phyloP scores from a whole-genome alignment of 2,113 vertebrate genomes.

The Salvelinus fontinalis region DNA sequence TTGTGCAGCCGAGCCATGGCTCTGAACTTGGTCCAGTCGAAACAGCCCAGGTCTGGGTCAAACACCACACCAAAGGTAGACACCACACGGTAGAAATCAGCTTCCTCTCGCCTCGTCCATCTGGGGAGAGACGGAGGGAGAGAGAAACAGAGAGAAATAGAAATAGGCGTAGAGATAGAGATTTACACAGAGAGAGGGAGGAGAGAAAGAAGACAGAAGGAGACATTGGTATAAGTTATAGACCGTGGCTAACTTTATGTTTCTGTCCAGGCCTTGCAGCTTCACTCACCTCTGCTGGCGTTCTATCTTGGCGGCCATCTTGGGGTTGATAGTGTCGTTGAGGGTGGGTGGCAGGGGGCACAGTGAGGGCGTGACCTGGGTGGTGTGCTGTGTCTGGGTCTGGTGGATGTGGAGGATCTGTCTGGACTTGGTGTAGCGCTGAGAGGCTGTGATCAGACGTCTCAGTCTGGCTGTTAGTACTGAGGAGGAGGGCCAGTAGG shows the following conservation, averaged over 20 bases:
- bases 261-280: neutral
- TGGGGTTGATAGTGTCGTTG: conserved; percentile 88
- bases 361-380: conserved; percentile 73
- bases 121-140: conserved; percentile 58
- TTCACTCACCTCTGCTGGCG: conserved; percentile 88
- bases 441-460: conserved; percentile 94
- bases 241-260: neutral
- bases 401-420: conserved; percentile 90
- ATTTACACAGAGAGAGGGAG: neutral
- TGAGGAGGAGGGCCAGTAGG: conserved; percentile 94
- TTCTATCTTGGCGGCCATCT: conserved; percentile 97
- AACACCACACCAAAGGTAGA: conserved; percentile 98
- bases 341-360: conserved; percentile 79
- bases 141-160: too few relatives aligned
- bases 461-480: conserved; percentile 91
- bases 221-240: neutral
- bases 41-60: conserved; percentile 87
- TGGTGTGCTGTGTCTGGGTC: conserved; percentile 73
- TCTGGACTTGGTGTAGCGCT: conserved; percentile 91
- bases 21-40: conserved; percentile 98
- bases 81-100: conserved; percentile 96
- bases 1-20: conserved; percentile 97
- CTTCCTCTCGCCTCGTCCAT: conserved; percentile 97
- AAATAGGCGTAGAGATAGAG: neutral
- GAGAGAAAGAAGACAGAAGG: neutral